Evolutionary conservation across 64 coral and sea anemone genomes (phyloP), one percentile per base, ranked within the genome.

Genomic region (Stichodactyla mertensii): DNA sequence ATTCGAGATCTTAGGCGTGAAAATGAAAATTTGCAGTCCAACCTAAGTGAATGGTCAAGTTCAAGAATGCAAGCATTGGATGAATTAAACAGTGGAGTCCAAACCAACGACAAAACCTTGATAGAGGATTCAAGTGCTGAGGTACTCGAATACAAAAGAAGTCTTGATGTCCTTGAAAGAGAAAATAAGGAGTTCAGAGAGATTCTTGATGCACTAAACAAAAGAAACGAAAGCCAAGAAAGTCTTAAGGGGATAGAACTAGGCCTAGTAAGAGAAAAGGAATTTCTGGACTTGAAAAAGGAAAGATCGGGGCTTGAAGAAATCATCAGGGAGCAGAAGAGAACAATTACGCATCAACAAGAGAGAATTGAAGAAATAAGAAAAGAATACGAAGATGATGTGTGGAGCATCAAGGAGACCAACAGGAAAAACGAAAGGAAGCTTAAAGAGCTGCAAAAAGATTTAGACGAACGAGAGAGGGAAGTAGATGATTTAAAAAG

Each of bases 181-280:
- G 94, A 95, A 59, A 95, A 95, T 70, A 89, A 81, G n/a, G 94
- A 95, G 87, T 95, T 95, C 28, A 87, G 91, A 82, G 60, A 92
- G 19, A 95, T 95, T 79, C 91, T 97, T 13, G 94, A 84, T 79
- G 84, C 55, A n/a, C 88, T 86, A 85, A 97, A 51, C 82, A 92
- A 87, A 77, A 89, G 56, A 83, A 90, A 80, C 24, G 84, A 92
- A 55, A 83, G 51, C 52, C 85, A 92, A 60, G 78, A 92, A 83
- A 90, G 51, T 31, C 82, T 89, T 36, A 83, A 83, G 55, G 55
- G 62, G 9, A 90, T 90, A 24, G 94, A 97, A 52, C 56, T 95
- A 16, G 91, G 92, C 15, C 62, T 90, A 7, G 88, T 79, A 8
- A 80, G 86, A 10, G 94, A 97, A 77, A 86, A 93, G 51, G 88